Evolutionary conservation across 2,797 vertebrate genomes (phyloP).

Genomic region (Anomalospiza imberbis): DNA sequence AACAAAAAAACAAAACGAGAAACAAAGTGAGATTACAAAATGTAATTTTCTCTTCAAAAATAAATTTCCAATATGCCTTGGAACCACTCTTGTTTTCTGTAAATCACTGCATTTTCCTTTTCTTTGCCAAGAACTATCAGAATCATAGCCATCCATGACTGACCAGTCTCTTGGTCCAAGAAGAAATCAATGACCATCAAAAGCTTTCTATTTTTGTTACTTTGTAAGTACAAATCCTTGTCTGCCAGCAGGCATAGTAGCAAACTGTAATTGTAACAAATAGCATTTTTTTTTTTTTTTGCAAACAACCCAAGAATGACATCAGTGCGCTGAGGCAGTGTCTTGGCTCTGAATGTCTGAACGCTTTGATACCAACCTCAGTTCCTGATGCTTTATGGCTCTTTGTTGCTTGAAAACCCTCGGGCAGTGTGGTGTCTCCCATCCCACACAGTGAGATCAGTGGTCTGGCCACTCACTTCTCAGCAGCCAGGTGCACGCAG

Average conservation of each 20-base stretch:
- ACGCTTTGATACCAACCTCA: not conserved
- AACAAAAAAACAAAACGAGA: not conserved
- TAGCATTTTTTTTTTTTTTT: not conserved
- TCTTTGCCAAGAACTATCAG: slow-evolving; percentile 7
- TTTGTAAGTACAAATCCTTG: not conserved
- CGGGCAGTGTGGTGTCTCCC: not conserved
- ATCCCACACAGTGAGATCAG: not conserved
- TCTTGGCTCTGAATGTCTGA: not conserved
- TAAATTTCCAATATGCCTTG: not conserved
- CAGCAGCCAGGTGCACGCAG: not conserved
- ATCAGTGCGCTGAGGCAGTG: not conserved
- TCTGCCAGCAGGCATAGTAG: not conserved
- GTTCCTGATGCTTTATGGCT: not conserved
- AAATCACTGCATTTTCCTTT: not conserved
- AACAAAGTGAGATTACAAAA: not conserved
- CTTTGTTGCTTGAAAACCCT: not conserved
- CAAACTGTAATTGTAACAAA: not conserved
- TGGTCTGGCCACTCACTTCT: not conserved
- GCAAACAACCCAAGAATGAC: not conserved
- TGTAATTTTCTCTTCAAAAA: slow-evolving; percentile 4
- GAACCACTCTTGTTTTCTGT: not conserved
- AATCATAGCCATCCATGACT: not conserved
- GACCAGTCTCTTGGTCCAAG: not conserved
- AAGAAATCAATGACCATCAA: slow-evolving; percentile 21
- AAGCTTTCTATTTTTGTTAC: slow-evolving; percentile 3